phyloP scores from a whole-genome alignment of 2,797 vertebrate species.

The Poecile montanus region DNA sequence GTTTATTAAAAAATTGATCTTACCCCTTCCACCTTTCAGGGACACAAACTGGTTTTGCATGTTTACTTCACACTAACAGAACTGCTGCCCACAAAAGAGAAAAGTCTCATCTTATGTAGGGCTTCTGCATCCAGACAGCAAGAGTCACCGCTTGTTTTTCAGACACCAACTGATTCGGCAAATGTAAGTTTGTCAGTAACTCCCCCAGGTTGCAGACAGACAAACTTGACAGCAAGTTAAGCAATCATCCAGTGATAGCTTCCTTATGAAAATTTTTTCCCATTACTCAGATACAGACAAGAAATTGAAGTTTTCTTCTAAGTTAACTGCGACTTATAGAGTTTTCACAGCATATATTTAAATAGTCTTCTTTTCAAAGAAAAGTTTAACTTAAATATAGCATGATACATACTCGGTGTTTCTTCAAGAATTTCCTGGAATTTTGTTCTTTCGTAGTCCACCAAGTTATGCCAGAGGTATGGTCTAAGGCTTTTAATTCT shows the following conservation, averaged over 20 bases:
- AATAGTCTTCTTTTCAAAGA: not conserved
- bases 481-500: conserved; percentile 85
- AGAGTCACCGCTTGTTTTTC: not conserved
- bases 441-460: conserved; percentile 87
- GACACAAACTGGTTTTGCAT: not conserved
- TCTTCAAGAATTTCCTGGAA: conserved; percentile 91
- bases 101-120: not conserved
- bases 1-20: not conserved
- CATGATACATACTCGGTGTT: conserved; percentile 82
- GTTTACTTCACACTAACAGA: not conserved
- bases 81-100: not conserved
- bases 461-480: conserved; percentile 85
- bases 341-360: not conserved
- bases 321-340: not conserved
- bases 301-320: not conserved
- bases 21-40: not conserved
- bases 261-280: not conserved
- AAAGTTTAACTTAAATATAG: not conserved
- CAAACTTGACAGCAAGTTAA: not conserved
- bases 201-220: not conserved
- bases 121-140: not conserved
- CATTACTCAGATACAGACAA: not conserved
- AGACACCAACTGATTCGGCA: not conserved
- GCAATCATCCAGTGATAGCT: not conserved
- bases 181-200: not conserved